Evolutionary conservation across 1,140 invertebrate species (phyloP), one percentile per base, ranked within the genome.

Genomic region (Plodia interpunctella): DNA sequence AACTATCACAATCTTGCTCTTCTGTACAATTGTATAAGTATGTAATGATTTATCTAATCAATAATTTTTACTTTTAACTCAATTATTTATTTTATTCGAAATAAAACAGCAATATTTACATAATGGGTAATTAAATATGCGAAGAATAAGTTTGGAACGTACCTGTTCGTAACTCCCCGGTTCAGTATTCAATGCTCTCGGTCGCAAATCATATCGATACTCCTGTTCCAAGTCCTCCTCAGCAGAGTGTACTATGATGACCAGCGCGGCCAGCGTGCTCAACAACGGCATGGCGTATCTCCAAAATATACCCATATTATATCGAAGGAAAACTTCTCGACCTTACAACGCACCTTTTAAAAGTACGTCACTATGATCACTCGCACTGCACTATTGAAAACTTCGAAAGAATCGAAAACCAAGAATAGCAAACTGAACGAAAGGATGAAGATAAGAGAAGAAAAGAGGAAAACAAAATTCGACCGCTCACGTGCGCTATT

Each of bases 261-360:
- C 83, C 72, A 89, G 66, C 53, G 84, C 87, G 59, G 87, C 87
- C 61, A 89, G 73, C 61, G 79, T 87, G 71, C 80, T 85, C 60
- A 89, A 65, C 60, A 89, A 72, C 28, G 79, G 77, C 82, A 89
- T 87, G 21, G 72, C 65, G 58, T 19, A 53, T 66, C 58, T 81
- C 77, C 70, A 69, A 68, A 56, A 75, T 60, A 72, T 72, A 81
- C 82, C 82, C 85, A 88, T 88, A 85, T 82, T 88, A 85, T 78
- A 77, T 57, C 65, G 74, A 3, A 68, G 49, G 35, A 59, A 60
- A 53, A 28, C 49, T 18, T 18, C 30, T 2, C 18, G 54, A 65
- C 9, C 13, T 58, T 51, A 65, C 57, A 63, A 72, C 55, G 63
- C 68, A 66, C 72, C 60, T 28, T 63, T 38, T 15, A 38, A 44